Percentiles rank a stretch among this genome's conserved stretches.
phyloP scores from a whole-genome alignment of 2,113 vertebrate species.

The Hymenochirus boettgeri region DNA sequence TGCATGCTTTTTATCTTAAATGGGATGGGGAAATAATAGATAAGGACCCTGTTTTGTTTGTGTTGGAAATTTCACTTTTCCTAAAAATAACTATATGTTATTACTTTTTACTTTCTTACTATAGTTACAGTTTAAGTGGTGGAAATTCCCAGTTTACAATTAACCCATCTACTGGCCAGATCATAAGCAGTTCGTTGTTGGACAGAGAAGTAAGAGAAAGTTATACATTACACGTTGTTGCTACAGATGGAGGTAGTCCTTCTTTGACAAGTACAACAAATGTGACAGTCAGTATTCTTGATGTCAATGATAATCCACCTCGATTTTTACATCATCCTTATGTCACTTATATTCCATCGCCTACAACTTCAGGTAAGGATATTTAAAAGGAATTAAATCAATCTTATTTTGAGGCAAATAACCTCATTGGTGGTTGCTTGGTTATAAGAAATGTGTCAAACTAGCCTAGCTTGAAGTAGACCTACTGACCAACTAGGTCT shows the following conservation, averaged over 20 bases:
- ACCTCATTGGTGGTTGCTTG: too few relatives aligned
- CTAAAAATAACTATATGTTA: not conserved
- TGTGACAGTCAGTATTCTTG: slow-evolving; percentile 75
- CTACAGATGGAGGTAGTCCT: slow-evolving; percentile 78
- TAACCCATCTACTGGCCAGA: slow-evolving; percentile 92
- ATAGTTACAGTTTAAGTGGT: slow-evolving; percentile 84
- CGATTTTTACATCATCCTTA: slow-evolving; percentile 95
- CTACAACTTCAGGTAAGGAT: slow-evolving; percentile 74
- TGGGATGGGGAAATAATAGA: not conserved
- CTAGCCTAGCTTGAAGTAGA: too few relatives aligned
- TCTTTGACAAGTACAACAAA: slow-evolving; percentile 85
- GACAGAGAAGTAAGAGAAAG: slow-evolving; percentile 78
- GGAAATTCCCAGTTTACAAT: slow-evolving; percentile 91
- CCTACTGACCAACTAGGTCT: too few relatives aligned
- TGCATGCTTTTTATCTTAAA: not conserved
- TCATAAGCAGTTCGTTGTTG: slow-evolving; percentile 88
- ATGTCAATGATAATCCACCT: slow-evolving; percentile 94
- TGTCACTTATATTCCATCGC: slow-evolving; percentile 88
- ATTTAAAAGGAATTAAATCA: too few relatives aligned
- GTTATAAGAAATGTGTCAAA: too few relatives aligned
- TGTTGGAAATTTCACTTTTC: not conserved
- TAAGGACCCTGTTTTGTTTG: not conserved
- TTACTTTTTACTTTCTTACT: slow-evolving; percentile 17
- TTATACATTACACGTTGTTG: slow-evolving; percentile 89
- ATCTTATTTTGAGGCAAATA: too few relatives aligned